Evolutionary conservation across 2,797 vertebrate genomes (phyloP).

Genomic region (Aselliscus stoliczkanus): DNA sequence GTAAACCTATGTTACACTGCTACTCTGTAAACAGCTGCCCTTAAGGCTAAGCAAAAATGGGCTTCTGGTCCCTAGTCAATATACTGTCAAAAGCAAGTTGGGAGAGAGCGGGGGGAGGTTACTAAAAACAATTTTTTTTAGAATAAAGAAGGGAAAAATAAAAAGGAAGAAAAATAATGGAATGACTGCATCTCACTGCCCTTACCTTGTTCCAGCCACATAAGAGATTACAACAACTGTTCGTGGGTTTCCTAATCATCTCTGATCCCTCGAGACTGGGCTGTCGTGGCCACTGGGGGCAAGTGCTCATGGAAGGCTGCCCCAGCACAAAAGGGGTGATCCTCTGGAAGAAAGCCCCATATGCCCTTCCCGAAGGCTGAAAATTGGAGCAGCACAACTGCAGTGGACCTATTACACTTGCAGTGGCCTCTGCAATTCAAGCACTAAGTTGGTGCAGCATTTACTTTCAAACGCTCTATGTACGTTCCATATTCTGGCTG

Average conservation of each 20-base stretch:
- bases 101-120: not conserved
- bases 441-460: not conserved
- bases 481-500: not conserved
- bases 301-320: not conserved
- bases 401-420: not conserved
- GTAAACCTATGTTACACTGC: slow-evolving; percentile 82
- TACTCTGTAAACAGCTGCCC: slow-evolving; percentile 84
- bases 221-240: not conserved
- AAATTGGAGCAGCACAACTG: not conserved
- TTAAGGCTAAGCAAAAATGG: slow-evolving; percentile 78
- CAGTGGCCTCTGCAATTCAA: not conserved
- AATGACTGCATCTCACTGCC: slow-evolving; percentile 7
- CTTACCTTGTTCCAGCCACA: slow-evolving; percentile 24
- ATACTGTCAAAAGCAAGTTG: slow-evolving; percentile 75
- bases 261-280: not conserved
- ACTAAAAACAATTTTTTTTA: slow-evolving; percentile 1
- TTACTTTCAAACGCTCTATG: not conserved
- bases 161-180: slow-evolving; percentile 25
- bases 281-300: not conserved
- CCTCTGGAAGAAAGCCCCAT: not conserved
- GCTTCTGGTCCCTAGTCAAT: slow-evolving; percentile 79
- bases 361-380: not conserved
- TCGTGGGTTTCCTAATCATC: slow-evolving; percentile 25
- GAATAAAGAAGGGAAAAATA: not conserved
- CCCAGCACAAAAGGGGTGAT: not conserved